Conservation (phyloP, 2,797 vertebrate genomes). For the Argyrosomus regius region DNA sequence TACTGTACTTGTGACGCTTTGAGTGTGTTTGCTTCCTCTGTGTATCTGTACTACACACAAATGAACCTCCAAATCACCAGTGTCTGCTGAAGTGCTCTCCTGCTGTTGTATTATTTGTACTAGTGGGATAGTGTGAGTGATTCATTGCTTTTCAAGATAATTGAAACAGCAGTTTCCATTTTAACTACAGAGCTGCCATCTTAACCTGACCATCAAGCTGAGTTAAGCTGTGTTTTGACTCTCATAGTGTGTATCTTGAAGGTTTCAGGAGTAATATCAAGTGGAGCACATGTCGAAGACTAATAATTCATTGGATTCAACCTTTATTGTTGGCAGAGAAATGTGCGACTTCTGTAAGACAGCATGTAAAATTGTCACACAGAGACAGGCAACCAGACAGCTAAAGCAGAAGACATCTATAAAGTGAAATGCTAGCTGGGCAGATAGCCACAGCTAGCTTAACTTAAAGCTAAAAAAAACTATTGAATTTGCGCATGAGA, state of each 20-base stretch:
- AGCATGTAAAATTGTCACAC: no score
- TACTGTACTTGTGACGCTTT: not conserved
- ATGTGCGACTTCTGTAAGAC: no score
- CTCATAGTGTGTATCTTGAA: not conserved
- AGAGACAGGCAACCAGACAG: no score
- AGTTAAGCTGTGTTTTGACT: conserved; percentile 4
- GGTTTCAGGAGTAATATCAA: not conserved
- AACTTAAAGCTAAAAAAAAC: no score
- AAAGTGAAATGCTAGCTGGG: not conserved
- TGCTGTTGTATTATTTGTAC: not conserved
- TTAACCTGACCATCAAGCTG: conserved; percentile 1
- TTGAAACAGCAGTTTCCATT: conserved; percentile 22
- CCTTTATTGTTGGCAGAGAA: no score
- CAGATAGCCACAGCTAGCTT: not conserved
- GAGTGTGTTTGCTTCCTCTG: not conserved
- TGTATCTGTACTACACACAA: not conserved
- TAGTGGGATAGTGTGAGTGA: conserved; percentile 13
- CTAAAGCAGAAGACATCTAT: not conserved
- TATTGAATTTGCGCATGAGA: no score
- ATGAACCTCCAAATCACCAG: conserved; percentile 1
- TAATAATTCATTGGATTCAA: not conserved
- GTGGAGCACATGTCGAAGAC: not conserved
- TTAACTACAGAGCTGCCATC: conserved; percentile 15
- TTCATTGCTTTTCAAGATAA: conserved; percentile 31
- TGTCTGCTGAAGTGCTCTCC: conserved; percentile 26